Conservation (phyloP, 2,113 vertebrate species). For the Macrotis lagotis region DNA sequence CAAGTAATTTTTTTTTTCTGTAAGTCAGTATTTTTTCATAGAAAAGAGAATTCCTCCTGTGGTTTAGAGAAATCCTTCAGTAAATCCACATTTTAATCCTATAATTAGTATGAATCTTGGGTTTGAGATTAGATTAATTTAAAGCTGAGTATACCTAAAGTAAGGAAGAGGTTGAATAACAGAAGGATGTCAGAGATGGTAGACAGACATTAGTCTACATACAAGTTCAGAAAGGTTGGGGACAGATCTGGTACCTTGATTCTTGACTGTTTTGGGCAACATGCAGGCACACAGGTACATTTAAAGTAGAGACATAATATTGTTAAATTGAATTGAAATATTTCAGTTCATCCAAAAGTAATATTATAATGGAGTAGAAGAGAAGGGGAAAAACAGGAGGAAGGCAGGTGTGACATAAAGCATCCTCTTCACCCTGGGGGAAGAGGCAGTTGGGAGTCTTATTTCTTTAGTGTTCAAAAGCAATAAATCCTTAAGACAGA, state of each 20-base stretch:
- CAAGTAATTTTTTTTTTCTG: background rate
- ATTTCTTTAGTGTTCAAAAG: background rate
- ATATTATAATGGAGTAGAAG: background rate
- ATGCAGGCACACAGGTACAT: background rate
- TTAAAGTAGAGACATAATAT: background rate
- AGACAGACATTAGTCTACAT: background rate
- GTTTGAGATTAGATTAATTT: background rate
- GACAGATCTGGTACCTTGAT: background rate
- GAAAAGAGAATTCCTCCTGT: background rate
- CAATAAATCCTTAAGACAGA: background rate
- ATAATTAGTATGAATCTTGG: background rate
- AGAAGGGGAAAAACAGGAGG: background rate
- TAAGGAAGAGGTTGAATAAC: background rate
- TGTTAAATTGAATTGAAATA: background rate
- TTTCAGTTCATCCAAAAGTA: background rate
- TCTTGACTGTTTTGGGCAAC: background rate
- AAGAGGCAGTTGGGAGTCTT: background rate
- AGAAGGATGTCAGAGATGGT: background rate
- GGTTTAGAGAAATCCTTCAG: background rate
- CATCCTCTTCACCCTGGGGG: background rate
- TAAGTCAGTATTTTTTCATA: background rate
- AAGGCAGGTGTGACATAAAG: rapidly evolving
- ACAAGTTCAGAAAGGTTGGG: background rate
- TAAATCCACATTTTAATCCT: background rate
- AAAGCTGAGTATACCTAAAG: background rate